phyloP scores from a whole-genome alignment of 2,888 invertebrate species.

The Slavum lentiscoides region DNA sequence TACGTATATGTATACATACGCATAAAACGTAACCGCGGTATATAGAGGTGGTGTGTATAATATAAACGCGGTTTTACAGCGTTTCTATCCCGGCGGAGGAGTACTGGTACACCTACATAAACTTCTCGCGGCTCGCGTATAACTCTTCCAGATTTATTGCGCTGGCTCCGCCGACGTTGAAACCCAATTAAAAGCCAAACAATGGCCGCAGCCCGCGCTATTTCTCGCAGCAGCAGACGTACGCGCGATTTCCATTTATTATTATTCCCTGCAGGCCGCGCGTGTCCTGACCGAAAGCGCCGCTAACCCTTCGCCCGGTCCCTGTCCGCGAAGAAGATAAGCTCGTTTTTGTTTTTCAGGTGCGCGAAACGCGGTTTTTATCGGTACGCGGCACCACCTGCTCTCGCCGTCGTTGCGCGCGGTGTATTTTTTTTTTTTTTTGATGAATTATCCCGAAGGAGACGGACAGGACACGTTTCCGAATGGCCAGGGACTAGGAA shows the following conservation, averaged over 20 bases:
- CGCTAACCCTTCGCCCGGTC: too few species aligned
- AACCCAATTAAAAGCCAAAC: slow-evolving; percentile 54
- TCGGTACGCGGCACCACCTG: neutral
- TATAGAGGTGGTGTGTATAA: too few species aligned
- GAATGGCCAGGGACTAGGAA: slow-evolving; percentile 35
- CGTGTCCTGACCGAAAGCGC: too few species aligned
- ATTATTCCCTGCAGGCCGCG: slow-evolving; percentile 28
- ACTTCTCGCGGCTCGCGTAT: neutral
- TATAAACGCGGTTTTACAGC: too few species aligned
- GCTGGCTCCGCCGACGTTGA: slow-evolving; percentile 25
- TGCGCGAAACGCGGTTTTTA: slow-evolving; percentile 42
- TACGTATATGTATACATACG: too few species aligned
- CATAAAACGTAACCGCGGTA: too few species aligned
- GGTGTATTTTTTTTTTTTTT: slow-evolving; percentile 44
- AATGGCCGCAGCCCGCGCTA: neutral
- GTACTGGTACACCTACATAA: too few species aligned
- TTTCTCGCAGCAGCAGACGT: neutral
- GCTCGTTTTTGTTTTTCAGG: slow-evolving; percentile 47
- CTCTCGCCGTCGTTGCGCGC: neutral
- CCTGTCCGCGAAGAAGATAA: slow-evolving; percentile 26
- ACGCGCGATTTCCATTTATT: slow-evolving; percentile 49
- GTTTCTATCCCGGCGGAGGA: too few species aligned
- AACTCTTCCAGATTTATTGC: slow-evolving; percentile 52
- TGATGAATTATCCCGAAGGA: slow-evolving; percentile 43
- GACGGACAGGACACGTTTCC: slow-evolving; percentile 27